Conservation (phyloP, 1,140 invertebrate species). For the Aphis gossypii region DNA sequence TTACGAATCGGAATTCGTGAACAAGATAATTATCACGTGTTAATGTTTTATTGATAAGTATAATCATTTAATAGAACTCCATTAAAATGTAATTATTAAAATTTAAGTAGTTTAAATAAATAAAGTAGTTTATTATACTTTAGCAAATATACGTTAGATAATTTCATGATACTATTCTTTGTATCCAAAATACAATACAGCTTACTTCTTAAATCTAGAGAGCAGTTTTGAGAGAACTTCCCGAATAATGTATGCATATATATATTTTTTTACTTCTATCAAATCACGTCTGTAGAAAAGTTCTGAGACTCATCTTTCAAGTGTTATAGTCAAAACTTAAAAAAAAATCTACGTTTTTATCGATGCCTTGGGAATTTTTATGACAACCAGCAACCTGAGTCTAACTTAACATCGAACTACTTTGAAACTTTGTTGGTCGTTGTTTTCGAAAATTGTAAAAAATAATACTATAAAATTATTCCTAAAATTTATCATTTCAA, state of each 20-base stretch:
- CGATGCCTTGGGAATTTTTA: constrained; percentile 41
- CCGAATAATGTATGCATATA: not conserved
- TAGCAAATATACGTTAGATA: not conserved
- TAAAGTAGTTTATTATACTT: not conserved
- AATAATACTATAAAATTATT: not conserved
- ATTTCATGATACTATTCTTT: not conserved
- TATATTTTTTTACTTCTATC: not conserved
- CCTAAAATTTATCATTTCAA: not conserved
- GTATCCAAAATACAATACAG: not conserved
- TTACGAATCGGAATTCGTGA: not conserved
- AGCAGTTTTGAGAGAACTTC: not conserved
- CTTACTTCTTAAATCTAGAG: not conserved
- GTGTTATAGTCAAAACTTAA: constrained; percentile 17
- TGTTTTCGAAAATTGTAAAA: not conserved
- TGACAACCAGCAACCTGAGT: constrained; percentile 27
- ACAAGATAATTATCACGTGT: not conserved
- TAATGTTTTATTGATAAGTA: not conserved
- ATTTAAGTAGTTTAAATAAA: not conserved
- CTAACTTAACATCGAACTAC: not conserved
- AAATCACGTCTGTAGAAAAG: constrained; percentile 11
- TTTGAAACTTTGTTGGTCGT: constrained; percentile 21
- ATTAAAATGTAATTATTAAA: not conserved
- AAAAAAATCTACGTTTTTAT: constrained; percentile 39
- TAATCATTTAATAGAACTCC: not conserved
- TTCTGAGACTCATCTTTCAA: constrained; percentile 39